Percentiles rank a stretch among this genome's conserved stretches.
Evolutionary conservation across 2,113 vertebrate genomes (phyloP).

Genomic region (Thalassarche chlororhynchos): DNA sequence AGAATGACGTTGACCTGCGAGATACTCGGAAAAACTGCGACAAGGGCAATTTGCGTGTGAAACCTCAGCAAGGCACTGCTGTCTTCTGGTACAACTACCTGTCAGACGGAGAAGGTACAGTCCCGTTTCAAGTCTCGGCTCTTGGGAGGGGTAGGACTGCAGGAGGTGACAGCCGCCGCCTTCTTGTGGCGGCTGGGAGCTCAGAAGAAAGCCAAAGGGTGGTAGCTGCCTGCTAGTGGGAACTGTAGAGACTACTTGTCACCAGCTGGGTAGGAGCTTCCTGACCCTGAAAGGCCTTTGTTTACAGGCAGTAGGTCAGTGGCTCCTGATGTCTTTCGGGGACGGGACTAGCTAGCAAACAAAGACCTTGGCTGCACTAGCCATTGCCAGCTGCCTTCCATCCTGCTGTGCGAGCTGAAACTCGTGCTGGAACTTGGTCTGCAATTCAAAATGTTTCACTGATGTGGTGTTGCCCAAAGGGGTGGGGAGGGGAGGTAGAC

Average conservation of each 20-base stretch:
- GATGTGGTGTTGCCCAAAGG: slow-evolving; percentile 56
- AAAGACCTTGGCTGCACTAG: slow-evolving; percentile 49
- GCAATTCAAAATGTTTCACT: slow-evolving; percentile 43
- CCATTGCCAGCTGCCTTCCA: slow-evolving; percentile 1
- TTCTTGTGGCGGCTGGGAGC: not conserved
- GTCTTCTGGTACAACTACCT: slow-evolving; percentile 98
- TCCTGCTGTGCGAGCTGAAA: slow-evolving; percentile 26
- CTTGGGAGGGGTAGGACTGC: not conserved
- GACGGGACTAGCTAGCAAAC: slow-evolving; percentile 36
- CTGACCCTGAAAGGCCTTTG: slow-evolving; percentile 47
- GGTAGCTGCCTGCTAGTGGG: slow-evolving; percentile 26
- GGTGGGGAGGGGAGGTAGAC: not conserved
- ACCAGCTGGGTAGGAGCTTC: slow-evolving; percentile 36
- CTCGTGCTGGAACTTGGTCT: slow-evolving; percentile 50
- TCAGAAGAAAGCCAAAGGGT: not conserved
- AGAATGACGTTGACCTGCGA: slow-evolving; percentile 90
- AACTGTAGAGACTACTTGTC: slow-evolving; percentile 10
- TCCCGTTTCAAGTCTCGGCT: not conserved
- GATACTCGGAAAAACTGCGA: slow-evolving; percentile 91
- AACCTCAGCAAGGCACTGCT: slow-evolving; percentile 88
- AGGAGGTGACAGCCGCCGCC: not conserved
- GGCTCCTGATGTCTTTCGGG: slow-evolving; percentile 32
- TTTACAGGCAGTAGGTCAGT: slow-evolving; percentile 57
- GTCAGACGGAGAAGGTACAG: slow-evolving; percentile 91
- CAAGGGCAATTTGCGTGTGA: slow-evolving; percentile 90